A percentile compares a stretch with the other conserved stretches of the same genome.
These are phyloP conservation scores for Neuroscelio doddi DNA, from an alignment of 2,888 invertebrate genomes.

Conservation along the genomic window DNA sequence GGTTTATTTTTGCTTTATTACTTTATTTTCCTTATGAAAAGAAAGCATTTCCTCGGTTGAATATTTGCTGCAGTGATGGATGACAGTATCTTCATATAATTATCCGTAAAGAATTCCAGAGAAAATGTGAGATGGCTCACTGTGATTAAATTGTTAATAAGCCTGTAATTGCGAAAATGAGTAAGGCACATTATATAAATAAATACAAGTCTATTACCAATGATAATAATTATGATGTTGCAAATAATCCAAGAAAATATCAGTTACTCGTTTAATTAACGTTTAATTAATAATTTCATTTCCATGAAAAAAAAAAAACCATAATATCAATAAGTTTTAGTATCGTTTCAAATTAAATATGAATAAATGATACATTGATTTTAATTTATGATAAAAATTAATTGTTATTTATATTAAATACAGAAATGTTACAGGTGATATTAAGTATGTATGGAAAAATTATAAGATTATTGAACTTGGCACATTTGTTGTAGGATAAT, in stretches of 20 bases:
- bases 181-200: constrained; percentile 38
- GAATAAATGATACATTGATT: no score
- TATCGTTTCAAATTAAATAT: no score
- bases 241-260: constrained; percentile 32
- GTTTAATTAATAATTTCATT: constrained; percentile 7
- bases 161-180: constrained; percentile 38
- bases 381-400: no score
- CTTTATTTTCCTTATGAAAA: neutral
- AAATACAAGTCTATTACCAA: constrained; percentile 26
- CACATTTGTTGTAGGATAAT: no score
- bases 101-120: constrained; percentile 26
- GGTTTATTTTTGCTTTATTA: no score
- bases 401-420: no score
- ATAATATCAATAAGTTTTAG: no score
- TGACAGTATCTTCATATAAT: constrained; percentile 28
- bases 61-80: constrained; percentile 13
- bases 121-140: constrained; percentile 35
- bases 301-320: constrained; percentile 4
- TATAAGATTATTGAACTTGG: no score
- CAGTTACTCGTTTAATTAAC: constrained; percentile 9
- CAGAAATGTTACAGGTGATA: no score
- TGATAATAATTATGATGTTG: constrained; percentile 30
- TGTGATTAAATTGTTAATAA: constrained; percentile 38
- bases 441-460: no score
- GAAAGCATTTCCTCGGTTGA: constrained; percentile 11